Evolutionary conservation across 2,797 vertebrate genomes (phyloP).

Genomic region (Falco rusticolus): DNA sequence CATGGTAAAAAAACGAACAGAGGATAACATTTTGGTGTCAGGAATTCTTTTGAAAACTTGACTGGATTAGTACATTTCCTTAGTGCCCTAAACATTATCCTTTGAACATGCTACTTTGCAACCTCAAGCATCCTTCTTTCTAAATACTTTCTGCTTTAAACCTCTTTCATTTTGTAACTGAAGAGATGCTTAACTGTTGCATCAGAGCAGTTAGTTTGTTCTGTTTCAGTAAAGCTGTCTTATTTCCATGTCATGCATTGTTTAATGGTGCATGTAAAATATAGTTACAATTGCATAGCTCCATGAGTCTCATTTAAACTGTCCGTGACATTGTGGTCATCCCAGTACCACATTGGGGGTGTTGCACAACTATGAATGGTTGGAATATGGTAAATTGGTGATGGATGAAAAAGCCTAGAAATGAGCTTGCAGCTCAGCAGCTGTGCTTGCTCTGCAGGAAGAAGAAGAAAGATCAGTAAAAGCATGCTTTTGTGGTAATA

Average conservation of each 20-base stretch:
- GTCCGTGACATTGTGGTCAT: neutral
- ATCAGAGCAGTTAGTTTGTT: neutral
- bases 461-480: neutral
- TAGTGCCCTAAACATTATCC: neutral
- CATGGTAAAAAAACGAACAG: neutral
- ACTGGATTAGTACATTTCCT: neutral
- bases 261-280: neutral
- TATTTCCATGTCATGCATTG: neutral
- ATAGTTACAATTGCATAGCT: neutral
- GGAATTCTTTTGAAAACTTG: neutral
- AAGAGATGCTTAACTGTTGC: neutral
- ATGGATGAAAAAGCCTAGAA: neutral
- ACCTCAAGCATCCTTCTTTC: neutral
- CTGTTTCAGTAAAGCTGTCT: neutral
- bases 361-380: neutral
- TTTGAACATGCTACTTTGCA: neutral
- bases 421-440: conserved; percentile 2
- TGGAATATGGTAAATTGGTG: neutral
- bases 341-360: neutral
- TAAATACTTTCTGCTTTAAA: neutral
- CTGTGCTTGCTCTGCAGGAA: neutral
- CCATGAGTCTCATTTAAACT: neutral
- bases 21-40: neutral
- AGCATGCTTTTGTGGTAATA: neutral
- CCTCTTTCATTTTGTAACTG: neutral